These are phyloP conservation scores for Cromileptes altivelis DNA, from an alignment of 2,113 vertebrate genomes.

Conservation along the genomic window DNA sequence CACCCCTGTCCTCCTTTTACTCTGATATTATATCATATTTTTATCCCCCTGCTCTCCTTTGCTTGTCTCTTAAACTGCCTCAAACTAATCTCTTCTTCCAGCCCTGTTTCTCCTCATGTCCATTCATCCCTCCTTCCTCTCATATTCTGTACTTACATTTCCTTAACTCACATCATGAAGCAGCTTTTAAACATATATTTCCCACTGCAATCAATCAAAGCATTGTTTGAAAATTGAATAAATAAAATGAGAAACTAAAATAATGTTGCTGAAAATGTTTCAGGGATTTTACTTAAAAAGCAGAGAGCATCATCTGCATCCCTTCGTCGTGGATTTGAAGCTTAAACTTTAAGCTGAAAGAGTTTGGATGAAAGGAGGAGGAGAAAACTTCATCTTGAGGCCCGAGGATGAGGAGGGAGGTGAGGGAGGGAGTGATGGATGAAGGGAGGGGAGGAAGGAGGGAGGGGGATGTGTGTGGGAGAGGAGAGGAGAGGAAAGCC, in stretches of 20 bases:
- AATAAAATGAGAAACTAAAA: not conserved
- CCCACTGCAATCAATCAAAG: not conserved
- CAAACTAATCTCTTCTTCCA: too few relatives aligned
- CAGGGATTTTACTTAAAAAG: not conserved
- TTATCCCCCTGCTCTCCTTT: not conserved
- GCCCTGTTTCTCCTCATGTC: not conserved
- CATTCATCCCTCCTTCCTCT: not conserved
- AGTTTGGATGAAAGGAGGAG: constrained; percentile 22
- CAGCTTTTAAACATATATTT: not conserved
- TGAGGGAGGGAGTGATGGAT: constrained; percentile 19
- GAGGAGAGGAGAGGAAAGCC: not conserved
- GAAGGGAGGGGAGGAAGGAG: not conserved
- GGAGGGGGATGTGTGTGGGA: not conserved
- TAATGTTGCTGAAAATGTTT: not conserved
- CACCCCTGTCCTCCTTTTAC: not conserved
- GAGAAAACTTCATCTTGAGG: not conserved
- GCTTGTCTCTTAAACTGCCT: not conserved
- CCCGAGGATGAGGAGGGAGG: constrained; percentile 4
- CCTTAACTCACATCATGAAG: not conserved
- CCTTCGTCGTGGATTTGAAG: constrained; percentile 1
- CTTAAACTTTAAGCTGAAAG: constrained; percentile 39
- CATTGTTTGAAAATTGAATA: not conserved
- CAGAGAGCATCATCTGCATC: not conserved
- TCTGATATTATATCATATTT: not conserved
- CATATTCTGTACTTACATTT: not conserved